Base-by-base conservation (phyloP, 2,888 invertebrate species). In the Cyclophora albipunctata region DNA sequence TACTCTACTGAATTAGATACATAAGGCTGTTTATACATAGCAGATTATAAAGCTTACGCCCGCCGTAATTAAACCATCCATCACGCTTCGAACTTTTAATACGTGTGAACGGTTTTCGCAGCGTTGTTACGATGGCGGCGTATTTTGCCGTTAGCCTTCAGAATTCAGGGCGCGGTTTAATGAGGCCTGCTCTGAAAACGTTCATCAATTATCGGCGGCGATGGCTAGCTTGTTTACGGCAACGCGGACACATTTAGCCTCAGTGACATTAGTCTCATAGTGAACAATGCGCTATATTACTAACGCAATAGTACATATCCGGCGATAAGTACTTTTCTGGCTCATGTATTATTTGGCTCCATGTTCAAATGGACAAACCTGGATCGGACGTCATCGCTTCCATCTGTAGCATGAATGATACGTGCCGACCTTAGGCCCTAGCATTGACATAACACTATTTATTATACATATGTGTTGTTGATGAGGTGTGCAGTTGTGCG, bases 121-220 rank as follows among this genome's bases (percentile, higher is more conserved):
- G 63, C 57, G 63, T 64, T 69, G 68, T 71, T 69, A 2, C 20
- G 20, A 20, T 20, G 20, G 20, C 63, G 69, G 71, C 50, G 71
- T 73, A 73, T 75, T 75, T 73, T 71, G 60, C 63, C 67, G 64
- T 65, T 76, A 79, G 79, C 86, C 87, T 86, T 85, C 83, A 71
- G 70, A 76, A 84, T 86, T 75, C 79, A 80, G 84, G 80, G 81
- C 86, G 78, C 75, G 75, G 76, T 81, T 79, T 87, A 87, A 88
- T 84, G 86, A 88, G 81, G 79, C 71, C 67, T 74, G 75, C 73
- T 73, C 84, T 80, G 84, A 81, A 82, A 86, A 81, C 78, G 84
- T 79, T 80, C 81, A 79, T 86, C 86, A 86, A 87, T 88, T 87
- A 87, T 85, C 86, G 85, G 78, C 78, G 73, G 37, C 72, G 79